These are phyloP conservation scores for Plebejus melissa DNA, from an alignment of 2,888 invertebrate genomes.

Conservation along the genomic window DNA sequence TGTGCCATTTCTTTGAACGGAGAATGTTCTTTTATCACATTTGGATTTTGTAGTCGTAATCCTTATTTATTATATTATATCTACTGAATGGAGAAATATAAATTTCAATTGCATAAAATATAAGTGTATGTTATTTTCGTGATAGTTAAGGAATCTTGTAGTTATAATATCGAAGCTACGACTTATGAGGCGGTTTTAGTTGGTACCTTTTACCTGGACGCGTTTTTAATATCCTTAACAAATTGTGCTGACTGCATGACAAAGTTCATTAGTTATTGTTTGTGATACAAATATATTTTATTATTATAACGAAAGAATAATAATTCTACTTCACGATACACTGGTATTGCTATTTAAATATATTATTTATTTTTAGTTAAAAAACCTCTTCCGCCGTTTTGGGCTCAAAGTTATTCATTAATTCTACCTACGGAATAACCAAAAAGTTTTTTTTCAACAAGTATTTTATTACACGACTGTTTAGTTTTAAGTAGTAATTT, in stretches of 20 bases:
- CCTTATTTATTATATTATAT: conserved; percentile 46
- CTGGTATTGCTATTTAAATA: conserved; percentile 44
- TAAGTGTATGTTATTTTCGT: conserved; percentile 72
- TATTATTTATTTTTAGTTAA: conserved; percentile 53
- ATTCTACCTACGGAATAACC: conserved; percentile 51
- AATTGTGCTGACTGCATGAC: conserved; percentile 61
- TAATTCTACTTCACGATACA: conserved; percentile 42
- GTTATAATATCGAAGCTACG: conserved; percentile 60
- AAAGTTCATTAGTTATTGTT: conserved; percentile 45
- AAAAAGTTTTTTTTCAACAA: conserved; percentile 50
- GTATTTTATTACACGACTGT: conserved; percentile 56
- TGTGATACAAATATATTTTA: conserved; percentile 50
- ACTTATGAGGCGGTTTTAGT: conserved; percentile 63
- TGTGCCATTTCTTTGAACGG: conserved; percentile 75
- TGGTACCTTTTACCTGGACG: conserved; percentile 51
- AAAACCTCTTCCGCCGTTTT: conserved; percentile 46
- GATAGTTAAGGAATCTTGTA: conserved; percentile 67
- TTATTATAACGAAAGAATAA: conserved; percentile 43
- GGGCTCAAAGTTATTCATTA: conserved; percentile 55
- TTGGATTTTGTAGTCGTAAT: conserved; percentile 49
- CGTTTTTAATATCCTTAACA: conserved; percentile 39
- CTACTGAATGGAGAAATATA: conserved; percentile 51
- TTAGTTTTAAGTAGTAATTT: conserved; percentile 53
- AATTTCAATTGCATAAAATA: conserved; percentile 61
- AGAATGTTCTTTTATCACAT: conserved; percentile 49